Base-by-base conservation (phyloP, 2,797 vertebrate genomes). In the Coranthus polyacanthus region DNA sequence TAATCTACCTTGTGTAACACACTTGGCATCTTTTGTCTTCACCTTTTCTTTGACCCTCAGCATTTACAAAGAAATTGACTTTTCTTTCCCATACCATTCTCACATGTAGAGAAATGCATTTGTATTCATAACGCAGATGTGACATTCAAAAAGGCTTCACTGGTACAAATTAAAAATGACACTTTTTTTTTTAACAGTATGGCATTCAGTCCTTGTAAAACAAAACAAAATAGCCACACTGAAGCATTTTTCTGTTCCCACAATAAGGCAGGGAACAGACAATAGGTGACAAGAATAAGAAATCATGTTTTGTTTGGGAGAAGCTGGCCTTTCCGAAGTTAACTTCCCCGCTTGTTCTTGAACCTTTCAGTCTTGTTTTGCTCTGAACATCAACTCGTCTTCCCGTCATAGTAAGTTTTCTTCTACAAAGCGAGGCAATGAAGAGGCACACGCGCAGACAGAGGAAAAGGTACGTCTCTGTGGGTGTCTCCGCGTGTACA, bases 101-200 rank as follows among this genome's bases (percentile, higher is more conserved):
- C 59, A 45, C 43, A 12, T 29, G 60, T 42, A 4, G 20, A 69
- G 24, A 61, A 62, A 57, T 17, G 21, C 76, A 88, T 92, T 84
- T 76, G 73, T 86, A 90, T 89, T 91, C 85, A 85, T 63, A 64
- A 76, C 79, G 53, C 69, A 72, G 71, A 72, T 16, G 63, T 90
- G 87, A 91, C 87, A 91, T 91, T 92, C 84, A 89, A 55, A 87
- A 85, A 59, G 21, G 44, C 51, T 78, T 72, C 46, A 38, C 49
- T 50, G 59, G 49, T 37, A 51, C 45, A 58, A 75, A 84, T 82
- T 72, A 87, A 74, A 88, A 79, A 58, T 42, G 56, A 79, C 62
- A 63, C 10, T 13, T 65, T 52, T 21, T 29, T 17, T 18, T 59
- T 57, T 53, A 16, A 62, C 22, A 41, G 32, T 49, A 39, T 52